Evolutionary conservation across 2,113 vertebrate genomes (phyloP).

Genomic region (Nerophis lumbriciformis): DNA sequence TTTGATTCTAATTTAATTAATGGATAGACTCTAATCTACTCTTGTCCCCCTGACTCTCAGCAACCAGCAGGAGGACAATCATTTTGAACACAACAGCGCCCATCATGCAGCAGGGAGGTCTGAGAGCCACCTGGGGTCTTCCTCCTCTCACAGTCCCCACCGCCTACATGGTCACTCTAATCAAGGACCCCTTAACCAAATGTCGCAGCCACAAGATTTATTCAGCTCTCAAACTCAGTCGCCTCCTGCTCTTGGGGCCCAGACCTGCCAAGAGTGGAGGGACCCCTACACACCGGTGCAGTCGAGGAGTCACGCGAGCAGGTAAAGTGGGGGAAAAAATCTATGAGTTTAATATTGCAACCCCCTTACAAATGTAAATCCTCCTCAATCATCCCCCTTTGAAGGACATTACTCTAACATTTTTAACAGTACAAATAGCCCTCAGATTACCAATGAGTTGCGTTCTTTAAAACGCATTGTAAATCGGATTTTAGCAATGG

Average conservation of each 20-base stretch:
- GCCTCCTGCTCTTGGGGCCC: constrained; percentile 12
- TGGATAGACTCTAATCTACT: neutral
- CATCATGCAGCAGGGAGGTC: constrained; percentile 36
- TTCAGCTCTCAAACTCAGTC: constrained; percentile 7
- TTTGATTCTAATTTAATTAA: too few relatives aligned
- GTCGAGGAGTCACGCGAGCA: constrained; percentile 18
- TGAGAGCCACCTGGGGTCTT: constrained; percentile 40
- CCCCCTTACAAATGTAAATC: too few relatives aligned
- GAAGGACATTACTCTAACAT: too few relatives aligned
- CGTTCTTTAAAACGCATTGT: too few relatives aligned
- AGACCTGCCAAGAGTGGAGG: constrained; percentile 42
- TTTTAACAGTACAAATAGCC: too few relatives aligned
- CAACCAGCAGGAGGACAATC: constrained; percentile 37
- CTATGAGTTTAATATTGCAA: neutral
- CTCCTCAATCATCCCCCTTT: too few relatives aligned
- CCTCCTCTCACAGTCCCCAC: constrained; percentile 17
- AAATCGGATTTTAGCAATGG: too few relatives aligned
- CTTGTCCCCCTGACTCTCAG: constrained; percentile 9
- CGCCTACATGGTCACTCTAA: neutral
- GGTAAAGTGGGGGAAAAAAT: constrained; percentile 10
- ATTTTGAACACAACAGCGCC: constrained; percentile 56
- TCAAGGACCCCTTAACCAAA: constrained; percentile 10
- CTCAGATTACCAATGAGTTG: too few relatives aligned
- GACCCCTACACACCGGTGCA: constrained; percentile 40
- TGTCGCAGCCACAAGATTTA: constrained; percentile 25